Evolutionary conservation across 2,113 vertebrate genomes (phyloP), one percentile per base, ranked within the genome.

Genomic region (Onychostoma macrolepis): DNA sequence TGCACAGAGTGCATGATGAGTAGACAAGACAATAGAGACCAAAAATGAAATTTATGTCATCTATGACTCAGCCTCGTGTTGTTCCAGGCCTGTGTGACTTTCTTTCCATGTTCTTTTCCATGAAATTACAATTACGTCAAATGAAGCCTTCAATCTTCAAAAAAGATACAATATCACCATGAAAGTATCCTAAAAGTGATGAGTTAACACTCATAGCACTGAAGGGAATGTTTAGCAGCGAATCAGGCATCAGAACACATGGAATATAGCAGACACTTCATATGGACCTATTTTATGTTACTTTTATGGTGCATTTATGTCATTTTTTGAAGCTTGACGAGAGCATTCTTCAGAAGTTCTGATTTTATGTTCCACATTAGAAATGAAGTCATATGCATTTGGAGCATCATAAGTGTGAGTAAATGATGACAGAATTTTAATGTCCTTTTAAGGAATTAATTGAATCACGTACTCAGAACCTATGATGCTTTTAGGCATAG

Each of bases 21-120:
- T 58, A 80, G 78, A 80, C 53, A 61, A 80, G 24, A 26, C 12
- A 61, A 41, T 38, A 79, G 28, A 36, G 30, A 24, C 17, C 5
- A 80, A 80, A 30, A 30, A 38, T 41, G 0, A 21, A 65, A 53
- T 53, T 21, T 48, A 75, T 75, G 41, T 45, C 41, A 75, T 75
- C 26, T 53, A 33, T 50, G 75, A 77, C 6, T 77, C 41, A 30
- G n/a, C 41, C 41, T 77, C n/a, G 17, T 45, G n/a, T 11, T 17
- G 15, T 53, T 78, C 48, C 76, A 53, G 28, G 48, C 26, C 76
- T 50, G 15, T 33, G n/a, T 53, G 48, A 53, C 48, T 78, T 78
- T 78, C 26, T 53, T 78, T 53, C 75, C 28, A 53, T 50, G 43
- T 78, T 76, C 41, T 26, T 76, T 48, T 76, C n/a, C n/a, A 8